phyloP scores from a whole-genome alignment of 2,113 vertebrate genomes.

The Corvus moneduloides region DNA sequence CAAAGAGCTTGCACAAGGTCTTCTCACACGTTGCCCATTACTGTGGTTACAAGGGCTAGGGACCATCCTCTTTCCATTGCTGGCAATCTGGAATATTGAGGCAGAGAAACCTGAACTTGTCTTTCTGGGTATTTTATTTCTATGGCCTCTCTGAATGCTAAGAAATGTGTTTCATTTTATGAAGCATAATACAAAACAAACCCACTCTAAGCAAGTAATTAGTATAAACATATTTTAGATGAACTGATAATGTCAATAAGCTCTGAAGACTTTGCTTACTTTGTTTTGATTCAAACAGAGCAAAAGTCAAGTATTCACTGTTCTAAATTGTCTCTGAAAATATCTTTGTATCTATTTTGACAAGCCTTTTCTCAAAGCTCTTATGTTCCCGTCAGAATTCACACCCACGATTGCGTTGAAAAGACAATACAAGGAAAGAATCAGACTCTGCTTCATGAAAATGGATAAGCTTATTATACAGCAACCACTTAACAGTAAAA shows the following conservation, averaged over 20 bases:
- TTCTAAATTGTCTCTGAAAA: constrained; percentile 1
- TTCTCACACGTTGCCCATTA: not conserved
- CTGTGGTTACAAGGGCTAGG: fast-evolving
- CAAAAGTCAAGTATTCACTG: not conserved
- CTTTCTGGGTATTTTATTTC: not conserved
- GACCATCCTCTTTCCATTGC: fast-evolving
- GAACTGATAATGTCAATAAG: not conserved
- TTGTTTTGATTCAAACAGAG: not conserved
- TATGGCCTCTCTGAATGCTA: not conserved
- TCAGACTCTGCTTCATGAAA: not conserved
- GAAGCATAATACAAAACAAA: not conserved
- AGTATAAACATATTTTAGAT: not conserved
- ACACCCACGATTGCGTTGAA: not conserved
- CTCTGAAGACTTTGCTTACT: not conserved
- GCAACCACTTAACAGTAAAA: not conserved
- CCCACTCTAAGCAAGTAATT: not conserved
- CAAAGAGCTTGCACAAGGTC: not conserved
- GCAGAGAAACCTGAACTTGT: not conserved
- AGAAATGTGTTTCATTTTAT: not conserved
- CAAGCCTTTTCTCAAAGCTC: not conserved
- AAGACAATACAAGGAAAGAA: not conserved
- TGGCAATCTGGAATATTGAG: not conserved
- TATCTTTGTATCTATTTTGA: constrained; percentile 18
- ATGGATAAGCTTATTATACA: not conserved
- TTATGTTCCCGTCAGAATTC: not conserved